phyloP scores from a whole-genome alignment of 1,140 invertebrate genomes.

The Lucilia sericata region DNA sequence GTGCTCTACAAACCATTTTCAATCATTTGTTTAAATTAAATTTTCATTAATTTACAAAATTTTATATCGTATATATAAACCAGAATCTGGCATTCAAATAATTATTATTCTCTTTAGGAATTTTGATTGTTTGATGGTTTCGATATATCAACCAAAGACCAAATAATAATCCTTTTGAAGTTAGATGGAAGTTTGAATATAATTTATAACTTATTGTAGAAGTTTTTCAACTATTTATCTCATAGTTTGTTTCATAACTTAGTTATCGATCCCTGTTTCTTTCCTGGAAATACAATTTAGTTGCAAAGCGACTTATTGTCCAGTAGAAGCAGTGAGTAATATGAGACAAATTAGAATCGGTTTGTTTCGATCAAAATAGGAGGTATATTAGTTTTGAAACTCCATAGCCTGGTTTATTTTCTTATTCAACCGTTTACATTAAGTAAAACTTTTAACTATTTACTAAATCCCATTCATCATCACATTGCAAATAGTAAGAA shows the following conservation, averaged over 20 bases:
- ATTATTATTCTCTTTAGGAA: background rate
- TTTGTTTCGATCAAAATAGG: background rate
- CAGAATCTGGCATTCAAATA: background rate
- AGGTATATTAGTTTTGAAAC: background rate
- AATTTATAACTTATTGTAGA: background rate
- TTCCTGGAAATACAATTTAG: background rate
- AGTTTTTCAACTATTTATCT: background rate
- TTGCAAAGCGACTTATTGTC: background rate
- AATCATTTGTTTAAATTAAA: background rate
- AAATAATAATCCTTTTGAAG: background rate
- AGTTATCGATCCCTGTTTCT: background rate
- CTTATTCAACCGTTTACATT: background rate
- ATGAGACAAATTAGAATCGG: background rate
- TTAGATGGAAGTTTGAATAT: background rate
- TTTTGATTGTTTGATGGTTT: background rate
- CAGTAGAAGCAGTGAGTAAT: background rate
- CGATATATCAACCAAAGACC: background rate
- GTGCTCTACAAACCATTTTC: background rate
- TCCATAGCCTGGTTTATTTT: background rate
- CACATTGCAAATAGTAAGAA: background rate
- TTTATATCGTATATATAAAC: background rate
- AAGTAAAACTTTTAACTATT: no score
- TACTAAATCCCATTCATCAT: background rate
- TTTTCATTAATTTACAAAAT: background rate
- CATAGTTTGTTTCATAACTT: background rate